Percentiles rank a stretch among this genome's conserved stretches.
Evolutionary conservation across 2,888 invertebrate species (phyloP).

Genomic region (Cremastinae sp.): DNA sequence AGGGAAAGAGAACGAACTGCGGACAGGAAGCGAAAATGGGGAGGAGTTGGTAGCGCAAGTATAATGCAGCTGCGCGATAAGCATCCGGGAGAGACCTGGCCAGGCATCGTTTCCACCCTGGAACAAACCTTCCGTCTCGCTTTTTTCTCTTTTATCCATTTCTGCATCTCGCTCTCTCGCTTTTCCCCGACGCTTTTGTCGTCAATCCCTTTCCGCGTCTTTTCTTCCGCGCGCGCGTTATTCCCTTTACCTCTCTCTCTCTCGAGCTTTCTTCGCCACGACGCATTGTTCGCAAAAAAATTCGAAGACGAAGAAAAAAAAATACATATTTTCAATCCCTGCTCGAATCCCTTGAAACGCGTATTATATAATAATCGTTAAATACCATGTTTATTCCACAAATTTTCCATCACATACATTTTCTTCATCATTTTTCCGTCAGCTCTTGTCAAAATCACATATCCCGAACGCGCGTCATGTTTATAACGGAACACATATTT

Average conservation of each 20-base stretch:
- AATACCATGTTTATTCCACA: too few relatives aligned
- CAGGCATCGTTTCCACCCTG: slow-evolving; percentile 56
- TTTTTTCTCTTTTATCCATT: slow-evolving; percentile 48
- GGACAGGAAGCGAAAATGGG: slow-evolving; percentile 52
- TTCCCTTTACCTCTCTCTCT: slow-evolving; percentile 42
- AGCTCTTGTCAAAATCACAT: too few relatives aligned
- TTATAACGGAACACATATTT: too few relatives aligned
- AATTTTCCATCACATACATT: slow-evolving; percentile 1
- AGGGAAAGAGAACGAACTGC: slow-evolving; percentile 43
- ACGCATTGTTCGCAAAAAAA: slow-evolving; percentile 10
- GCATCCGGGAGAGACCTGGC: slow-evolving; percentile 59
- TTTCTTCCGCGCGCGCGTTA: slow-evolving; percentile 50
- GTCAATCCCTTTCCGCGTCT: slow-evolving; percentile 50
- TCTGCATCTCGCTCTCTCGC: slow-evolving; percentile 32
- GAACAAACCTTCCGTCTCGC: slow-evolving; percentile 50
- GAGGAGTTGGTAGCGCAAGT: slow-evolving; percentile 56
- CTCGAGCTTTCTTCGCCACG: slow-evolving; percentile 31
- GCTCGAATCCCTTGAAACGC: slow-evolving; percentile 4
- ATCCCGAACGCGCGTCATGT: too few relatives aligned
- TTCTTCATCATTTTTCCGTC: background rate
- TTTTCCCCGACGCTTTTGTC: slow-evolving; percentile 41
- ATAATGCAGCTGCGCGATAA: slow-evolving; percentile 60
- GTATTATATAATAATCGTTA: slow-evolving; percentile 5
- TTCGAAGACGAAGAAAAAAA: background rate
- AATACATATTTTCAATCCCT: slow-evolving; percentile 25